phyloP scores from a whole-genome alignment of 2,888 invertebrate species.

The Cecidostiba fungosa region DNA sequence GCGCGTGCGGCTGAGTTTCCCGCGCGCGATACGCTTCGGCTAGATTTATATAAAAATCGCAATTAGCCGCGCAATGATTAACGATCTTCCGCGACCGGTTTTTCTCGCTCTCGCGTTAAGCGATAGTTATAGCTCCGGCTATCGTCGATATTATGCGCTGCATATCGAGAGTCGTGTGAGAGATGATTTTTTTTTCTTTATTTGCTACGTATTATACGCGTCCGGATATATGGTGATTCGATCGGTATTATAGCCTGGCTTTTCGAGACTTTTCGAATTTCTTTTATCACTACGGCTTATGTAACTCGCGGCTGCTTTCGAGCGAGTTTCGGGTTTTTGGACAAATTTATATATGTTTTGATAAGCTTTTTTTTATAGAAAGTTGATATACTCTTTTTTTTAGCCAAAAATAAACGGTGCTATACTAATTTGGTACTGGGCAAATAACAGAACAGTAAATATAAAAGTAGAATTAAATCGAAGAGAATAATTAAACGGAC shows the following conservation, averaged over 20 bases:
- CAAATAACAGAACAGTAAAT: background rate
- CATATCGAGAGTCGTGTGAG: background rate
- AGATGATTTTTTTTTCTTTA: background rate
- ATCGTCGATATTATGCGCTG: background rate
- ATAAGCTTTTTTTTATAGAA: background rate
- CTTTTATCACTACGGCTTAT: background rate
- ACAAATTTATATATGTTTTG: background rate
- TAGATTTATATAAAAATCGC: constrained; percentile 55
- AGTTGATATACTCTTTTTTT: background rate
- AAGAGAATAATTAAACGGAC: background rate
- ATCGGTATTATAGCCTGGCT: background rate
- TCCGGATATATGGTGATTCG: background rate
- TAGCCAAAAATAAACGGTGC: background rate
- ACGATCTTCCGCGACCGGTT: constrained; percentile 48
- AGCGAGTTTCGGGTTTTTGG: background rate
- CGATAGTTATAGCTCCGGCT: background rate
- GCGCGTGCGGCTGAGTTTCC: constrained; percentile 29
- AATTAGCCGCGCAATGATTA: constrained; percentile 54
- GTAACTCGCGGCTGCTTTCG: background rate
- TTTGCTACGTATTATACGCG: background rate
- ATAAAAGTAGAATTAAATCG: background rate
- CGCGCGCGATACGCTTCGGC: constrained; percentile 42
- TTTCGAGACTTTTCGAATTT: constrained; percentile 5
- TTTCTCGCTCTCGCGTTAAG: background rate
- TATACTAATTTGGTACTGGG: background rate